These are phyloP conservation scores for Momotus momota DNA, from an alignment of 2,797 vertebrate genomes.

Conservation along the genomic window DNA sequence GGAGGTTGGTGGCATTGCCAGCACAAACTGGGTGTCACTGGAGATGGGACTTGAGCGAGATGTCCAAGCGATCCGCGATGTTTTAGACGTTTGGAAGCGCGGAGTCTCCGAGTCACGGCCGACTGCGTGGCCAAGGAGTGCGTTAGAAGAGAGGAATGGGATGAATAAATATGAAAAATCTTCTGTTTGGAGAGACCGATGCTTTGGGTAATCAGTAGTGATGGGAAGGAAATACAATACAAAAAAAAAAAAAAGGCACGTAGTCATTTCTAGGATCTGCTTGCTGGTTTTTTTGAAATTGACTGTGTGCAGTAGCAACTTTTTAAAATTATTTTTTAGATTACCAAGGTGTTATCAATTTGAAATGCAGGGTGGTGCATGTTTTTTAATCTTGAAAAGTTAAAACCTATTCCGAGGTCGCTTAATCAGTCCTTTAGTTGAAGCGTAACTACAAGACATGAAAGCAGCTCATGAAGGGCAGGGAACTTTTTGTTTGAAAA, in stretches of 20 bases:
- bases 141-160: not conserved
- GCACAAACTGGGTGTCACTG: not conserved
- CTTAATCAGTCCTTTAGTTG: constrained; percentile 17
- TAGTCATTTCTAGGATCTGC: not conserved
- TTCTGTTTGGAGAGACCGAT: constrained; percentile 16
- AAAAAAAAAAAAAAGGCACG: not conserved
- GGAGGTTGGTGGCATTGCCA: not conserved
- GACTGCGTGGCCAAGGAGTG: not conserved
- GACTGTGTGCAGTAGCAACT: not conserved
- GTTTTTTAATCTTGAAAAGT: constrained; percentile 17
- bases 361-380: not conserved
- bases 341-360: not conserved
- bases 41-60: not conserved
- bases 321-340: not conserved
- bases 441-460: not conserved
- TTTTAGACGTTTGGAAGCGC: not conserved
- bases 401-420: not conserved
- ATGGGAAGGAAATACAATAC: not conserved
- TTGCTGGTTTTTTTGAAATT: not conserved
- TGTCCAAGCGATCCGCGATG: not conserved
- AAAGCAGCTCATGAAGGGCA: not conserved
- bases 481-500: not conserved
- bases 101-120: rapidly evolving
- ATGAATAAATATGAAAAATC: constrained; percentile 34
- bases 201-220: constrained; percentile 35